phyloP scores from a whole-genome alignment of 2,797 vertebrate species.

The Eidolon dupreanum region DNA sequence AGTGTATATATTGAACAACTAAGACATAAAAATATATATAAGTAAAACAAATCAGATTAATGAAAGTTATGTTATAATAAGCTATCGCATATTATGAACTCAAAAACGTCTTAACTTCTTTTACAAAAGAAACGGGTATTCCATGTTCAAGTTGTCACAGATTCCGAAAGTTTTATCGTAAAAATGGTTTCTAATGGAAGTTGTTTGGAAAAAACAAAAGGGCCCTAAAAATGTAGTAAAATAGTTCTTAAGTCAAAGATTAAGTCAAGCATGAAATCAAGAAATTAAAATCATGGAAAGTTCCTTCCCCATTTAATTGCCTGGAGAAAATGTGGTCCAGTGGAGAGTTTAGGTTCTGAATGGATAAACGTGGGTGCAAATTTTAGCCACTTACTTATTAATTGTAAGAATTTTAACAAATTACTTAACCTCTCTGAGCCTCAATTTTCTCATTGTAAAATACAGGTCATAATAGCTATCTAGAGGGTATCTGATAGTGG shows the following conservation, averaged over 20 bases:
- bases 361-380: background rate
- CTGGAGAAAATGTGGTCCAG: background rate
- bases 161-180: background rate
- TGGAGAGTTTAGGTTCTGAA: background rate
- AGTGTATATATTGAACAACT: background rate
- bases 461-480: background rate
- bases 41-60: conserved; percentile 16
- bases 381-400: background rate
- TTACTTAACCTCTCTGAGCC: background rate
- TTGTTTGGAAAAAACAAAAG: background rate
- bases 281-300: background rate
- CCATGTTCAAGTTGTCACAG: background rate
- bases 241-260: background rate
- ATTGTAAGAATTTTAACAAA: background rate
- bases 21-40: background rate
- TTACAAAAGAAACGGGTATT: background rate
- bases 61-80: background rate
- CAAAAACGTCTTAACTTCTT: conserved; percentile 32
- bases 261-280: background rate
- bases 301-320: background rate
- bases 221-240: background rate
- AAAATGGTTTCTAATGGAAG: conserved; percentile 11
- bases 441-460: background rate
- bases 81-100: background rate
- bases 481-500: background rate